Conservation (phyloP, 1,140 invertebrate genomes). For the Saxidomus purpurata region DNA sequence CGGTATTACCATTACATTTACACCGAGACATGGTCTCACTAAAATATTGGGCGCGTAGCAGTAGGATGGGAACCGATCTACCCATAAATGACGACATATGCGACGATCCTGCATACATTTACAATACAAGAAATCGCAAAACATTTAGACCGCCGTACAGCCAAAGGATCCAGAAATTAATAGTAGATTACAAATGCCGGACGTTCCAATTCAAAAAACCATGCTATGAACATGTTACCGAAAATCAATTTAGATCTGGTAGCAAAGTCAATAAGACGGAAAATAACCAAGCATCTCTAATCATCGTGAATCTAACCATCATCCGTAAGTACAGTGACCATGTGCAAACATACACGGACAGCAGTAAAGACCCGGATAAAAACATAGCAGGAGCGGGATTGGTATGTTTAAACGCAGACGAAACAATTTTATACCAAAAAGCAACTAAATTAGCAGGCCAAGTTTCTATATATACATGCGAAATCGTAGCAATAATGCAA, state of each 20-base stretch:
- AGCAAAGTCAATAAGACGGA: not conserved
- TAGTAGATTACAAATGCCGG: not conserved
- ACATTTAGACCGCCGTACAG: too few species aligned
- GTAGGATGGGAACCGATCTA: not conserved
- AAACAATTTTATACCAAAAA: not conserved
- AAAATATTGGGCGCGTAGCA: not conserved
- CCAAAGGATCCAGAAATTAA: too few species aligned
- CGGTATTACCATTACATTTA: not conserved
- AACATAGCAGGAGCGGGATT: not conserved
- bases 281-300: not conserved
- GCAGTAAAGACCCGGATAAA: not conserved
- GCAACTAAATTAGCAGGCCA: not conserved
- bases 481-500: not conserved
- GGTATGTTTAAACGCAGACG: not conserved
- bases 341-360: not conserved
- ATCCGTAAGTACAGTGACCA: not conserved
- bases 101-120: too few species aligned
- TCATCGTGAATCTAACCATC: not conserved
- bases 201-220: not conserved
- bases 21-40: not conserved
- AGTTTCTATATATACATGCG: not conserved
- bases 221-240: not conserved
- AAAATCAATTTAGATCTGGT: not conserved
- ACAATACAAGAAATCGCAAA: too few species aligned
- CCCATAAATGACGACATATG: too few species aligned